Evolutionary conservation across 2,888 invertebrate species (phyloP).

Genomic region (Ectobius pallidus): DNA sequence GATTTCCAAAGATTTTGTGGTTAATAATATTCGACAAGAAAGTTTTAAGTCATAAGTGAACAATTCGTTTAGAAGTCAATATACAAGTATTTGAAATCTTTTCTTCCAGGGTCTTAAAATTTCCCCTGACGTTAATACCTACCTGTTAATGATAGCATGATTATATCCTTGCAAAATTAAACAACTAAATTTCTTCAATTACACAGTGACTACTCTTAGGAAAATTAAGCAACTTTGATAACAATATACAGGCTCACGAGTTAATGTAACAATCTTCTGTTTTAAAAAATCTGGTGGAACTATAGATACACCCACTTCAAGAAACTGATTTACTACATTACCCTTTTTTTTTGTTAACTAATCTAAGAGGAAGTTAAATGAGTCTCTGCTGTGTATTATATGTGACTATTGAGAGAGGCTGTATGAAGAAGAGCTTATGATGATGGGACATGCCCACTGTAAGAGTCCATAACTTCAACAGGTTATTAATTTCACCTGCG

Average conservation of each 20-base stretch:
- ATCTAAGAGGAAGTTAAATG: conserved; percentile 10
- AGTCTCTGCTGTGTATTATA: conserved; percentile 12
- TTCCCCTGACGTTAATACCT: no score
- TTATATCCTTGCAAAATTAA: not conserved
- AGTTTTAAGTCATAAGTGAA: no score
- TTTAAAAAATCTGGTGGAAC: conserved; percentile 8
- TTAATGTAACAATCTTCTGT: conserved; percentile 10
- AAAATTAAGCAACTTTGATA: not conserved
- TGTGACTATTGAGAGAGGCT: conserved; percentile 19
- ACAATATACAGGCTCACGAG: not conserved
- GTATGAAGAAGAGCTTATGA: not conserved
- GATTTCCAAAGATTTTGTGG: no score
- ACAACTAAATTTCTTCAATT: not conserved
- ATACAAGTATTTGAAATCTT: no score
- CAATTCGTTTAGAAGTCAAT: no score
- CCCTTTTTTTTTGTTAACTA: conserved; percentile 4
- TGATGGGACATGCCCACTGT: not conserved
- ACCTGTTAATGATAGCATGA: no score
- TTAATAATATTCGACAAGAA: no score
- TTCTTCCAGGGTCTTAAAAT: no score
- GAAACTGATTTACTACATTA: not conserved
- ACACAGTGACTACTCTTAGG: not conserved
- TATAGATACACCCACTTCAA: conserved; percentile 23
- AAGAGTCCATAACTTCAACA: not conserved
- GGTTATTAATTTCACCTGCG: no score